Evolutionary conservation across 2,113 vertebrate species (phyloP), one percentile per base, ranked within the genome.

Genomic region (Bettongia penicillata): DNA sequence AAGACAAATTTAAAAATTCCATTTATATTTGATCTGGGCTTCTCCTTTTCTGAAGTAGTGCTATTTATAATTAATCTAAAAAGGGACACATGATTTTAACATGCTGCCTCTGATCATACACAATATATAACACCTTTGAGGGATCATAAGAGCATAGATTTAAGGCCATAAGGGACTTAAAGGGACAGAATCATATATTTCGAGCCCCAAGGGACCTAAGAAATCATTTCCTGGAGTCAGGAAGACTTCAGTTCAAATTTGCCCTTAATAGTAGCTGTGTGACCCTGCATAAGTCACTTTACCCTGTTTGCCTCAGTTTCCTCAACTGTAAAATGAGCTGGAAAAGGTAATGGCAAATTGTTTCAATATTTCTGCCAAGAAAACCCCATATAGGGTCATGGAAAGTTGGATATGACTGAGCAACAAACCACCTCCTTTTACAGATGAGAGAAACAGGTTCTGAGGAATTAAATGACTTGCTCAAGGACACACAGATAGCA

Each of bases 1-100:
- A 93, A 96, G 92, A 92, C 25, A 91, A 53, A 92, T 93, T 92
- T 61, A 43, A 84, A 95, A 57, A 53, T 61, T 11, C 14, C 28
- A 37, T 61, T 61, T 57, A 57, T 26, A 77, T 77, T n/a, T n/a
- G 31, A 77, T 77, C 61, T 2, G 0, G 48, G n/a, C 84, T 93
- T 52, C 61, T 23, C 89, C 8, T 95, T 91, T 94, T 91, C 52
- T 91, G 61, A 94, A 61, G 90, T 55, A 49, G 48, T 3, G 1
- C 47, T 94, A 49, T 49, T 84, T 91, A 89, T 55, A 51, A 90
- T 68, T 57, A 91, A 48, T 68, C 57, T 37, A 89, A 48, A 90
- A 89, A 3, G 92, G 7, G 49, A 91, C 50, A 93, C 92, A 31
- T 14, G 1, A 55, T 37, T 37, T 68, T 53, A 95, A 19, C 51